phyloP scores from a whole-genome alignment of 2,888 invertebrate genomes.

The Hololepta plana region DNA sequence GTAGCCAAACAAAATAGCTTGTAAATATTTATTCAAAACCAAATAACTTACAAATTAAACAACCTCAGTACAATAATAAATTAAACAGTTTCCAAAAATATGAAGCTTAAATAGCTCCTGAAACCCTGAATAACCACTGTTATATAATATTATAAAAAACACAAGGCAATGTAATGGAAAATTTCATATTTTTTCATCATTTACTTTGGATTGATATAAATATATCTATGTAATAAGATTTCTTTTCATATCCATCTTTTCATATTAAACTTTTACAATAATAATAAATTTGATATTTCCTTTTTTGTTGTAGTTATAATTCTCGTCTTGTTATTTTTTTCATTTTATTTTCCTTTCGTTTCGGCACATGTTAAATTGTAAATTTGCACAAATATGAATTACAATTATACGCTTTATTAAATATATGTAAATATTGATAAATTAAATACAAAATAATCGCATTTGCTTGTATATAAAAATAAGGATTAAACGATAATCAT shows the following conservation, averaged over 20 bases:
- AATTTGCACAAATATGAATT: conserved; percentile 18
- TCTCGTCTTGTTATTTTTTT: too few species aligned
- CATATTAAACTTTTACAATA: conserved; percentile 8
- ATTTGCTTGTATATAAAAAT: conserved; percentile 1
- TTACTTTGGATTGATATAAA: conserved; percentile 10
- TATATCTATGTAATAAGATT: conserved; percentile 11
- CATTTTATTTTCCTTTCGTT: too few species aligned
- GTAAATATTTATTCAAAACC: conserved; percentile 28
- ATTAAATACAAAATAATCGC: conserved; percentile 4
- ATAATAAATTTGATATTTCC: conserved; percentile 12
- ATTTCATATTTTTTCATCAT: too few species aligned
- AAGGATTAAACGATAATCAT: background rate
- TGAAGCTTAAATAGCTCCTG: conserved; percentile 33
- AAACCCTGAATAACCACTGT: conserved; percentile 33
- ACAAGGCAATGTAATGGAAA: conserved; percentile 20
- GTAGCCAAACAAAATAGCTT: conserved; percentile 9
- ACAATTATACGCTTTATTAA: conserved; percentile 18
- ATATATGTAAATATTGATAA: conserved; percentile 15
- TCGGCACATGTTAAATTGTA: conserved; percentile 15
- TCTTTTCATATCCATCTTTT: conserved; percentile 10
- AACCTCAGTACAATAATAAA: conserved; percentile 30
- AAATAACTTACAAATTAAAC: conserved; percentile 31
- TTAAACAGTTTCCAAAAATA: conserved; percentile 30
- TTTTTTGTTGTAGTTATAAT: too few species aligned
- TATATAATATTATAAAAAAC: conserved; percentile 17